Base-by-base conservation (phyloP, 2,113 vertebrate genomes). In the Prunella himalayana region DNA sequence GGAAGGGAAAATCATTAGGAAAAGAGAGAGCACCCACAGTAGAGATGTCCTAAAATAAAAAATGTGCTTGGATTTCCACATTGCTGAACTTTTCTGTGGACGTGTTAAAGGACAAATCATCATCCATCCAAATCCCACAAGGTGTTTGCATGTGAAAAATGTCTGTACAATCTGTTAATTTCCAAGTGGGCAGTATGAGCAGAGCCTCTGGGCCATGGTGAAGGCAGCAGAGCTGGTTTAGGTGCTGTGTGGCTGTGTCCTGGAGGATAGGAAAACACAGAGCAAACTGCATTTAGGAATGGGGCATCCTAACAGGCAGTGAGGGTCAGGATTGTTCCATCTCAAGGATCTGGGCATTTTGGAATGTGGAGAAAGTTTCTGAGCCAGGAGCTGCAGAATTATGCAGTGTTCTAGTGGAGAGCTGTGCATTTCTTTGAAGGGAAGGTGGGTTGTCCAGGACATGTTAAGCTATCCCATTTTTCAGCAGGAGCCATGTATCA, bases 181-280 rank as follows among this genome's bases (percentile, higher is more conserved):
- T 70, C n/a, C 35, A 63, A 51, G 15, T 13, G 15, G 7, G 15
- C 35, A 9, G 8, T 8, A 3, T 35, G 28, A 39, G 50, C 31
- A 69, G 50, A 66, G 19, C 27, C 49, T 14, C 3, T 12, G n/a
- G 21, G 30, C 33, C 44, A 0, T 20, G 16, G 30, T 4, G 31
- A 49, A 64, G 11, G n/a, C 24, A 79, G 27, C 15, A 61, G 54
- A 81, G 28, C 42, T 30, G 28, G 17, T 41, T 45, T 15, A 2
- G 41, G 2, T 12, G 3, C 8, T 22, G 0, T 24, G 24, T 11
- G 14, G 21, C 3, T 7, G 1, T 47, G 15, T 45, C 13, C 22
- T 57, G 47, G 44, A 60, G 33, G 25, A 10, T 25, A 80, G 33
- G 14, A 14, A n/a, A 11, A 12, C 21, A 17, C 13, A 14, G 28